Base-by-base conservation (phyloP, 1,140 invertebrate species). In the Drosophila lowei region DNA sequence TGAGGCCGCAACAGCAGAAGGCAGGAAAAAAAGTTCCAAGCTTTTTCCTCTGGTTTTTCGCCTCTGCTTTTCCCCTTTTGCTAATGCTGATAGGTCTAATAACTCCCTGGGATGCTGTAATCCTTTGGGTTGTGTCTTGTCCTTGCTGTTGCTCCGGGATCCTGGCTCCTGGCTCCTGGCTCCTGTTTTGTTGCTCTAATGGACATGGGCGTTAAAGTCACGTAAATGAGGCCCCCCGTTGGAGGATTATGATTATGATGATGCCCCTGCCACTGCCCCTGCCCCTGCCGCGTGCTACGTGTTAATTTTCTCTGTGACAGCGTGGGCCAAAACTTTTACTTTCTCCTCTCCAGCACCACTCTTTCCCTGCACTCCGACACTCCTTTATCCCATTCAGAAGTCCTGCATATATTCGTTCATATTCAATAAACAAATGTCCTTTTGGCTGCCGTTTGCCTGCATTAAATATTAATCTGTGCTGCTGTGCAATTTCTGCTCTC, bases 391-490 rank as follows among this genome's bases (percentile, higher is more conserved):
- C 6, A 28, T 11, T 34, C 30, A 54, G 48, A 23, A 41, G 47
- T 21, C 41, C 15, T 18, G 48, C 48, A 6, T 9, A 41, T 85
- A 80, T 86, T 61, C 77, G 81, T 85, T 67, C 1, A 86, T 80
- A 80, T 85, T 85, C 81, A 86, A 85, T 85, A 38, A 77, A 64
- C 67, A 80, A 57, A 66, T 70, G 77, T 62, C 58, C 47, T 49
- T 21, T 54, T 53, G 57, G 48, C 58, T 74, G 67, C 72, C 65
- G 25, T 56, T 48, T 68, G 30, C 50, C 49, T 80, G 80, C 73
- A 85, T 85, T 85, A 86, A 86, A 77, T 77, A 85, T 85, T 86
- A 80, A 85, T 85, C 66, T 80, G 73, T 77, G 80, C 80, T 79
- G 52, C 23, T 5, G 4, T 25, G 23, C 75, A 64, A 67, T 75